Base-by-base conservation (phyloP, 1,140 invertebrate species). In the Drosophila cardini region DNA sequence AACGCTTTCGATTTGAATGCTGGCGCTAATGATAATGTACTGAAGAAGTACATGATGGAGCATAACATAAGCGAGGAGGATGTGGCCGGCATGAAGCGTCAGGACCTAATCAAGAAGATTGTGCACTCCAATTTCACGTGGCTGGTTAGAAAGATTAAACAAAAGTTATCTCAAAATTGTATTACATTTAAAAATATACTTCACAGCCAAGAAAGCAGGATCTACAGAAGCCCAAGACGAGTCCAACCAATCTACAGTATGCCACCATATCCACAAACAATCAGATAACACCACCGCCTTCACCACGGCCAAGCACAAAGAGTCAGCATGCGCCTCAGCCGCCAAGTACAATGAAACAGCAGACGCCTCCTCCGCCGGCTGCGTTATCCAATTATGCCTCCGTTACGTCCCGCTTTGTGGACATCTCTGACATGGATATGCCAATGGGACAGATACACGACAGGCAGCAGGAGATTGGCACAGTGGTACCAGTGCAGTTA, bases 1-100 rank as follows among this genome's bases (percentile, higher is more conserved):
- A 90, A 91, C 45, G 90, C 90, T 13, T 91, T 91, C 21, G 90
- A 91, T 15, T 56, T 91, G 11, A 78, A 26, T 36, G 67, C 64
- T 2, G 72, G 69, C 1, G 34, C 53, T 26, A 91, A 86, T 43
- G 90, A 91, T 11, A 91, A 91, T 50, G 85, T 91, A 8, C 67
- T 91, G 6, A 71, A 77, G 36, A 91, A 91, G 58, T 91, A 91
- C 57, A 86, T 91, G 90, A 90, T 91, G 46, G 90, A 91, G 72
- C 81, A 72, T 0, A 82, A 85, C 11, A 91, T 91, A 2, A 73
- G 57, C 11, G 90, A 91, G 52, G 76, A 77, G 36, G 90, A 91
- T 13, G 67, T 91, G 2, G 72, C 57, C 2, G 58, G 69, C 21
- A 86, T 91, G 52, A 70, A 63, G 6, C 75, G 67, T 0, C 69